Conservation (phyloP, 2,797 vertebrate genomes). For the Propithecus deckenii region DNA sequence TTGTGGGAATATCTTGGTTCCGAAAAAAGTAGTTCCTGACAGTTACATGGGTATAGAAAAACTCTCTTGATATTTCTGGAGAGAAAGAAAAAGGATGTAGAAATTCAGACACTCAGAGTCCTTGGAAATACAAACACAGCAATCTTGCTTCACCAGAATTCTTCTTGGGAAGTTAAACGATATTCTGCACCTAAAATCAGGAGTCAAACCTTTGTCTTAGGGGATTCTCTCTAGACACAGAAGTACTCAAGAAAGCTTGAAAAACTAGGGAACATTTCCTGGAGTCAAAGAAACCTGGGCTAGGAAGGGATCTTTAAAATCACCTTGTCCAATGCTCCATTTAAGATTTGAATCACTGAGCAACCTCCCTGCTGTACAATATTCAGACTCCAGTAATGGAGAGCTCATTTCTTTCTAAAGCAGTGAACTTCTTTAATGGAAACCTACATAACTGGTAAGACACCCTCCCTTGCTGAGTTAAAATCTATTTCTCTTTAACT, state of each 20-base stretch:
- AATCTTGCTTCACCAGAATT: background rate
- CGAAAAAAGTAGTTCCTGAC: background rate
- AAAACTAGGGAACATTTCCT: background rate
- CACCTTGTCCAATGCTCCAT: background rate
- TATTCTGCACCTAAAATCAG: background rate
- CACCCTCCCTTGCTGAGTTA: background rate
- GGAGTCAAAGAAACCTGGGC: background rate
- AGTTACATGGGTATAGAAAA: background rate
- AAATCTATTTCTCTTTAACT: background rate
- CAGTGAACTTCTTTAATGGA: background rate
- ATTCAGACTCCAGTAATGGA: background rate
- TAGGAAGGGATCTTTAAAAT: background rate
- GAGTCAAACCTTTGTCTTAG: background rate
- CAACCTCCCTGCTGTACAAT: background rate
- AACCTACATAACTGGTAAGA: background rate
- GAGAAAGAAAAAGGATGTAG: slow-evolving; percentile 4
- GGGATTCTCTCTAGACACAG: background rate
- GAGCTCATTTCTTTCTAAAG: background rate
- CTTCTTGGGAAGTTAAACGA: background rate
- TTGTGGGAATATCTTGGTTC: background rate
- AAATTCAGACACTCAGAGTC: background rate
- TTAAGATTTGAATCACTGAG: background rate
- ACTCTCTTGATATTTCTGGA: background rate
- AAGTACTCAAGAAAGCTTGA: background rate
- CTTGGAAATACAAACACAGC: background rate